Evolutionary conservation across 1,140 invertebrate genomes (phyloP).

Genomic region (Acyrthosiphon pisum): DNA sequence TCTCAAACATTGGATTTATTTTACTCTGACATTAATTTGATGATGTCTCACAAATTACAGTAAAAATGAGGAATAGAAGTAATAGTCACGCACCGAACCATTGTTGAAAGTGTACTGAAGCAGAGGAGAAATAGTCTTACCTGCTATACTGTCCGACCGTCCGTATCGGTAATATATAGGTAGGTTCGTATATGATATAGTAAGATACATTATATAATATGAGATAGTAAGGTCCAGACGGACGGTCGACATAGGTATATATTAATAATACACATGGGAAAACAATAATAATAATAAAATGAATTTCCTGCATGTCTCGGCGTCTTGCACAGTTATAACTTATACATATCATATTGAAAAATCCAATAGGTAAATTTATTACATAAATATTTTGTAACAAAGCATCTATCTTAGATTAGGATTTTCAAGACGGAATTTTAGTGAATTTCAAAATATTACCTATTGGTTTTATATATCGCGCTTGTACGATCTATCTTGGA

Average conservation of each 20-base stretch:
- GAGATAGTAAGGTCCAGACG: neutral
- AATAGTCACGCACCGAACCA: neutral
- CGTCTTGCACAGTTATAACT: neutral
- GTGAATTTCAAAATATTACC: no score
- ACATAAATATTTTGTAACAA: no score
- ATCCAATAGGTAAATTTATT: no score
- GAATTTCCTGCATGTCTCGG: neutral
- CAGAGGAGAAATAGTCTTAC: neutral
- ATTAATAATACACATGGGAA: neutral
- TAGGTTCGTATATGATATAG: no score
- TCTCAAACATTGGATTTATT: neutral
- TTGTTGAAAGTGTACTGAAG: neutral
- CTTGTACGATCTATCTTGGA: no score
- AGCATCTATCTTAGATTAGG: no score
- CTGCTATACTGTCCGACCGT: neutral
- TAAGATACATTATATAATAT: neutral
- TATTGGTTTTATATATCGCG: no score
- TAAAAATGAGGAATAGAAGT: neutral
- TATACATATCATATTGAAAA: no score
- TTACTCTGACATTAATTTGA: neutral
- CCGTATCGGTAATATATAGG: neutral
- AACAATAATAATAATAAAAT: neutral
- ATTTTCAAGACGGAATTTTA: no score
- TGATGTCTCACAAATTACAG: no score
- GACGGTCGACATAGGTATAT: neutral